Evolutionary conservation across 2,888 invertebrate genomes (phyloP), one percentile per base, ranked within the genome.

Genomic region (Bellardia pandia): DNA sequence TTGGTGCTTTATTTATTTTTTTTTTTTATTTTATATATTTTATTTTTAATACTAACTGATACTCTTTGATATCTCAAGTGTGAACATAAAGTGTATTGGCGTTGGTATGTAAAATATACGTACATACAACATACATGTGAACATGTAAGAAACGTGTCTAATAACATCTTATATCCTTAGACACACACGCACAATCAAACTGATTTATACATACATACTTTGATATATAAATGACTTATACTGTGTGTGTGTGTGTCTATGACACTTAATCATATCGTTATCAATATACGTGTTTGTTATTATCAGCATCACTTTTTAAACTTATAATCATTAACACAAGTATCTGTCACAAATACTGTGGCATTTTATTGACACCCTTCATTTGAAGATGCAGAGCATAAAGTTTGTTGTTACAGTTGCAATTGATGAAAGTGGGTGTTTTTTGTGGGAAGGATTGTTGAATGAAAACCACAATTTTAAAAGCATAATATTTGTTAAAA

Each of bases 21-120:
- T 33, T 45, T 0, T 58, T 37, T 60, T 5, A 7, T 11, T 45
- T 33, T 45, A 1, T 68, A 48, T 60, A 48, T 42, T 23, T 58
- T 58, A 16, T 60, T 23, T 71, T 42, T 71, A 53, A 69, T 72
- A 62, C 56, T 48, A 40, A 60, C 78, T 62, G 62, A 72, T 71
- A 51, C 58, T 64, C 85, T 85, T 85, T 85, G 85, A 81, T 62
- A 71, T 48, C 14, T 81, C 74, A 80, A 81, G 80, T 64, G 85
- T 72, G 71, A 81, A 71, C 62, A 30, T 48, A 42, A 33, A 62
- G 33, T 69, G 48, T 66, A 13, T 56, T 42, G 33, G 23, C 37
- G 37, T 58, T 68, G 74, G 33, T 45, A 60, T 82, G 42, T 45
- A 16, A 62, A 62, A 60, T 71, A 40, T 16, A 37, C 37, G 33